phyloP scores from a whole-genome alignment of 2,888 invertebrate genomes.

The Calameuta idolon region DNA sequence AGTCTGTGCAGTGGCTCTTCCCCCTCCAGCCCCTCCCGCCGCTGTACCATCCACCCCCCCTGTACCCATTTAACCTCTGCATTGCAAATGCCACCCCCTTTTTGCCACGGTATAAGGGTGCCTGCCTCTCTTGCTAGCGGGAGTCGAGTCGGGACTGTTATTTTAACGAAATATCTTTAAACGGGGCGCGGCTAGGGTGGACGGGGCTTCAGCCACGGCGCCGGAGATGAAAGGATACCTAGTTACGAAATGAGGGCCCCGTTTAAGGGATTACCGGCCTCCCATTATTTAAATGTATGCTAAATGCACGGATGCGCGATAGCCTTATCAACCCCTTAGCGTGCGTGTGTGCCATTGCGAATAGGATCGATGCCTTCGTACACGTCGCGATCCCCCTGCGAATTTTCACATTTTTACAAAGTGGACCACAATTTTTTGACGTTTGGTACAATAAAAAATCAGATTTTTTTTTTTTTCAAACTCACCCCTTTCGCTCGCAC shows the following conservation, averaged over 20 bases:
- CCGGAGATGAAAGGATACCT: constrained; percentile 66
- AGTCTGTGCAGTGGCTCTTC: constrained; percentile 57
- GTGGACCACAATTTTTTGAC: background rate
- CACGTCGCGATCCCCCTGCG: background rate
- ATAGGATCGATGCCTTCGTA: background rate
- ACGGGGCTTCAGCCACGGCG: constrained; percentile 10
- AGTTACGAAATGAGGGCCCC: constrained; percentile 64
- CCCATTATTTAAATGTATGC: constrained; percentile 68
- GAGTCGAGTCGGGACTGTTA: constrained; percentile 61
- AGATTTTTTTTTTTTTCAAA: background rate
- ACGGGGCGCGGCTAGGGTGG: constrained; percentile 42
- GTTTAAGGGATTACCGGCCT: constrained; percentile 67
- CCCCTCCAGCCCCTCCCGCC: background rate
- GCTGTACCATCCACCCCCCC: constrained; percentile 34
- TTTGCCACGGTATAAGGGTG: constrained; percentile 47
- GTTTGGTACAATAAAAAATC: background rate
- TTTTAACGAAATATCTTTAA: constrained; percentile 68
- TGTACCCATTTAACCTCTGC: constrained; percentile 67
- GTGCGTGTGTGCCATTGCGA: constrained; percentile 25
- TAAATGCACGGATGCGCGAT: constrained; percentile 64
- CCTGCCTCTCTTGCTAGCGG: constrained; percentile 21
- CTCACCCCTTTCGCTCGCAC: background rate
- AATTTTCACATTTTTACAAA: constrained; percentile 1
- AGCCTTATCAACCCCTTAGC: constrained; percentile 65
- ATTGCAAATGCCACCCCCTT: constrained; percentile 67